These are phyloP conservation scores for Eudemis profundana DNA, from an alignment of 2,888 invertebrate species.

Conservation along the genomic window DNA sequence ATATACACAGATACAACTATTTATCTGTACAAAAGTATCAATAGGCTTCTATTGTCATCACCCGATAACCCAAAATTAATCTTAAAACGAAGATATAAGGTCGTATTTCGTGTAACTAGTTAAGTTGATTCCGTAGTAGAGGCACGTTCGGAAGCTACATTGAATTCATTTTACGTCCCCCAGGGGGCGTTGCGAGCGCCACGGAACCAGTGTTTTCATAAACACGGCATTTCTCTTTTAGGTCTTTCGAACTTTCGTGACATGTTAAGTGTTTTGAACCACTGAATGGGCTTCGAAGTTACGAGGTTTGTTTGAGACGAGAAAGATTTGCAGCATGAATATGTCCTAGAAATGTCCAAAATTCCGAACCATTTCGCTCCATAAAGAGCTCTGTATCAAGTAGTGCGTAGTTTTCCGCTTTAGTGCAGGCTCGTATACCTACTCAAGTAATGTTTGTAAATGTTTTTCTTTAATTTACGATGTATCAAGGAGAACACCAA, in stretches of 20 bases:
- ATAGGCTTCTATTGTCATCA: neutral
- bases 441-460: too few species aligned
- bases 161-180: slow-evolving; percentile 28
- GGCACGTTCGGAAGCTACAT: slow-evolving; percentile 32
- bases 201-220: slow-evolving; percentile 30
- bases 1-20: slow-evolving; percentile 1
- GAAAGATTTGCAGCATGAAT: too few species aligned
- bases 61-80: neutral
- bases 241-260: neutral
- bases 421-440: too few species aligned
- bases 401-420: too few species aligned
- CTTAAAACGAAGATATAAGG: neutral
- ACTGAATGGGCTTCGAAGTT: too few species aligned
- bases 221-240: slow-evolving; percentile 7
- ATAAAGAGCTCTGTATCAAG: too few species aligned
- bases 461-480: too few species aligned
- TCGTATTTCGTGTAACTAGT: neutral
- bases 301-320: too few species aligned
- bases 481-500: too few species aligned
- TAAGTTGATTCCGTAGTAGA: neutral
- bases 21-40: neutral
- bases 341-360: too few species aligned
- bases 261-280: neutral
- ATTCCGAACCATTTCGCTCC: too few species aligned
- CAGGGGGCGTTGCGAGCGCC: neutral